A percentile compares a stretch with the other conserved stretches of the same genome.
These are phyloP conservation scores for Micromys minutus DNA, from an alignment of 2,113 vertebrate species.

Conservation along the genomic window DNA sequence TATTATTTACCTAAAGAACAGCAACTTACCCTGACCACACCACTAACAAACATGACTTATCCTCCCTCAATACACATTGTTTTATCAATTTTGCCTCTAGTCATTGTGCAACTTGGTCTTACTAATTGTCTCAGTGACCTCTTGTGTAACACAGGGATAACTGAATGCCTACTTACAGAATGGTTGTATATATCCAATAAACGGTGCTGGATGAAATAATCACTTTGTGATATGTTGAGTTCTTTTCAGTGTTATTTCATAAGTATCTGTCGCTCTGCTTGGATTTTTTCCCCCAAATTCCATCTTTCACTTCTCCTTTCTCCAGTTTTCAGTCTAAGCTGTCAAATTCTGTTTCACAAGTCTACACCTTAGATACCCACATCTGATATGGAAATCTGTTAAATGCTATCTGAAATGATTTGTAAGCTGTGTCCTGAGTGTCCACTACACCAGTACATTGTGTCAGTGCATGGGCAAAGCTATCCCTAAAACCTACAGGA, in stretches of 20 bases:
- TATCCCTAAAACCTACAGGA: neutral
- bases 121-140: neutral
- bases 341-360: conserved; percentile 74
- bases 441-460: neutral
- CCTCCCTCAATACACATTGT: neutral
- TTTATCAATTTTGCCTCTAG: neutral
- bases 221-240: neutral
- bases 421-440: conserved; percentile 63
- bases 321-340: conserved; percentile 73
- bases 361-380: conserved; percentile 72
- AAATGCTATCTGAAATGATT: conserved; percentile 76
- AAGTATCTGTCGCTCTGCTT: conserved; percentile 66
- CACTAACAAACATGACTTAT: neutral
- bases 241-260: conserved; percentile 57
- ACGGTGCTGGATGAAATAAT: conserved; percentile 28
- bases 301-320: conserved; percentile 78
- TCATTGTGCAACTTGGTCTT: neutral
- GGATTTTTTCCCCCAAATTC: conserved; percentile 66
- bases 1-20: neutral
- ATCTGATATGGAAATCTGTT: conserved; percentile 72
- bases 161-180: conserved; percentile 23
- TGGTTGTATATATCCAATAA: conserved; percentile 16
- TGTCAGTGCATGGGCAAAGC: conserved; percentile 26
- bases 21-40: neutral
- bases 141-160: neutral